A percentile compares a stretch with the other conserved stretches of the same genome.
Conservation (phyloP, 2,888 invertebrate species). For the Yponomeuta sedellus region DNA sequence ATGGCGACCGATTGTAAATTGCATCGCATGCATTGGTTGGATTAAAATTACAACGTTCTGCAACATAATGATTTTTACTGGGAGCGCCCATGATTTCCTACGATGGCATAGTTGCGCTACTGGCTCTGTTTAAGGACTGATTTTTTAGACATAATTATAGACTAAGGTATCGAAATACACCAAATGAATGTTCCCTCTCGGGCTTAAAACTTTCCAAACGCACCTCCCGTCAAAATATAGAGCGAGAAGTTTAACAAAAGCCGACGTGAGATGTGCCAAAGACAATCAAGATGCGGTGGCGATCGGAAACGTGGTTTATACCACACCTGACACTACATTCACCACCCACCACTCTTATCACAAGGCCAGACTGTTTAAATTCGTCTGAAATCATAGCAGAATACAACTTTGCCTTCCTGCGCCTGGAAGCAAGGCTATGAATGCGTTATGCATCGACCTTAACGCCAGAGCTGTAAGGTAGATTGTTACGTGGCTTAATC, state of each 20-base stretch:
- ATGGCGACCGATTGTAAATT: too few relatives aligned
- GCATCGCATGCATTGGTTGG: too few relatives aligned
- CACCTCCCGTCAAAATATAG: not conserved
- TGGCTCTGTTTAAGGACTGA: too few relatives aligned
- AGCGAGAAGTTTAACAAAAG: slow-evolving; percentile 21
- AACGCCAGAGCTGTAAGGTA: slow-evolving; percentile 15
- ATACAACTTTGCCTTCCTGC: slow-evolving; percentile 23
- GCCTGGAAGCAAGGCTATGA: slow-evolving; percentile 23
- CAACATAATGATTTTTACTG: too few relatives aligned
- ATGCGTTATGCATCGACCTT: slow-evolving; percentile 17
- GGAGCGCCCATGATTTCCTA: too few relatives aligned
- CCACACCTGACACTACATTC: slow-evolving; percentile 21
- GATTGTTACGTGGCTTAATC: slow-evolving; percentile 17
- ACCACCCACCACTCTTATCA: slow-evolving; percentile 23
- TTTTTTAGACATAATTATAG: too few relatives aligned
- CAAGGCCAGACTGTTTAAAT: slow-evolving; percentile 21
- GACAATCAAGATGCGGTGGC: slow-evolving; percentile 31
- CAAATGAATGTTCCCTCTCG: too few relatives aligned
- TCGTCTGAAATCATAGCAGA: slow-evolving; percentile 21
- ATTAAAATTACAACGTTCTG: too few relatives aligned
- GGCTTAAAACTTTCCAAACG: too few relatives aligned
- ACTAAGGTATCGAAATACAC: too few relatives aligned
- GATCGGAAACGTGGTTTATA: slow-evolving; percentile 23
- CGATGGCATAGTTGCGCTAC: too few relatives aligned
- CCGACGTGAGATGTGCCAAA: slow-evolving; percentile 25